phyloP scores from a whole-genome alignment of 2,797 vertebrate genomes.

The Hybognathus amarus region DNA sequence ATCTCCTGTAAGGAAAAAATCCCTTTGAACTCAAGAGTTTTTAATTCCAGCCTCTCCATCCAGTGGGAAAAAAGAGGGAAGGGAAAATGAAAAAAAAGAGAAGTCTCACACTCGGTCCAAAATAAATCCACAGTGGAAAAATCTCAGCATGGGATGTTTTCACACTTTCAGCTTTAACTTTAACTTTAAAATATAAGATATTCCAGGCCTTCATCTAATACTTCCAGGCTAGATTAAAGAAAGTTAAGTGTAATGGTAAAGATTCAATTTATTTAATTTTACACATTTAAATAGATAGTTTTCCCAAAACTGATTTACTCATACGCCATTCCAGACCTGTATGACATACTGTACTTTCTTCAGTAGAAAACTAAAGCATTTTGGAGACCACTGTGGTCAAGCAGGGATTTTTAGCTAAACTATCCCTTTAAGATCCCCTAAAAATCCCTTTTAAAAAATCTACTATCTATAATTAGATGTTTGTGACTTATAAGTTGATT shows the following conservation, averaged over 20 bases:
- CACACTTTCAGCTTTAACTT: conserved; percentile 34
- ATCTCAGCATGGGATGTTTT: conserved; percentile 47
- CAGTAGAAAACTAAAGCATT: neutral
- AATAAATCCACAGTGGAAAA: conserved; percentile 44
- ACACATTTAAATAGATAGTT: neutral
- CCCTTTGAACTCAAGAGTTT: conserved; percentile 33
- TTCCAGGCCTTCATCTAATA: conserved; percentile 12
- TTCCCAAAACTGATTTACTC: neutral
- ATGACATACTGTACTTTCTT: neutral
- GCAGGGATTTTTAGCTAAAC: neutral
- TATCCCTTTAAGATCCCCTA: neutral
- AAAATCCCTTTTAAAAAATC: neutral
- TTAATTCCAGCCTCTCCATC: conserved; percentile 42
- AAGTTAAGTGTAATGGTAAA: neutral
- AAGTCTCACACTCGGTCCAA: conserved; percentile 35
- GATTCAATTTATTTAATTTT: neutral
- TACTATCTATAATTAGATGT: neutral
- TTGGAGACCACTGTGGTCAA: too few relatives aligned
- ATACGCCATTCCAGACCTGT: neutral
- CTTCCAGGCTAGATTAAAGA: conserved; percentile 5
- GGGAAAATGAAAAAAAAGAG: conserved; percentile 14
- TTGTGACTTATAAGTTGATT: neutral
- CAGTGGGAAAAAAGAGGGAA: conserved; percentile 17
- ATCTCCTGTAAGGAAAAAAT: conserved; percentile 30
- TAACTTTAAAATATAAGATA: conserved; percentile 11